A percentile compares a stretch with the other conserved stretches of the same genome.
Evolutionary conservation across 2,113 vertebrate genomes (phyloP).

Genomic region (Zapus hudsonius): DNA sequence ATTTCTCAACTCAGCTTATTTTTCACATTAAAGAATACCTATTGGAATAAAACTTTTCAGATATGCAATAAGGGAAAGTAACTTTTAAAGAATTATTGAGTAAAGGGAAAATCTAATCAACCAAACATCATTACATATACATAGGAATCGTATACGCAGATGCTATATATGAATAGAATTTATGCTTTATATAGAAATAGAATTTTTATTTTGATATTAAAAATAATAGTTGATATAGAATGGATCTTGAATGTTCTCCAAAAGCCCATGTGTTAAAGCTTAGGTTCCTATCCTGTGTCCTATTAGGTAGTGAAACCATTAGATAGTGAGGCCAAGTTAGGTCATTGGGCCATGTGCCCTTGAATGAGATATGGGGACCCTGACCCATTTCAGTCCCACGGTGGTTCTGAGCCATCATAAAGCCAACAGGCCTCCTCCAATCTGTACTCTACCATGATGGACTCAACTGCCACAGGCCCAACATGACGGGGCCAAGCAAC

Average conservation of each 20-base stretch:
- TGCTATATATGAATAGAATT: not conserved
- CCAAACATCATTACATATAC: not conserved
- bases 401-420: fast-evolving
- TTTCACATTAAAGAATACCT: conserved; percentile 50
- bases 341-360: too few species aligned
- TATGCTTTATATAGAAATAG: not conserved
- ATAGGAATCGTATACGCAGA: not conserved
- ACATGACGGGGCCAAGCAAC: not conserved
- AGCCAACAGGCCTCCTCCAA: not conserved
- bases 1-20: conserved; percentile 41
- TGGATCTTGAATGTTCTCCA: not conserved
- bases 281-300: not conserved
- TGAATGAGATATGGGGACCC: not conserved
- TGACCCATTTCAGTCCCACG: not conserved
- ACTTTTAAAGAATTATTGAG: not conserved
- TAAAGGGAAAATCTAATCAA: not conserved
- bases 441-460: not conserved
- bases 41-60: conserved; percentile 46
- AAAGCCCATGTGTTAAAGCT: not conserved
- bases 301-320: not conserved
- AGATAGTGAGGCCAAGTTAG: too few species aligned
- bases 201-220: too few species aligned
- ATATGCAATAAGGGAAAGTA: not conserved
- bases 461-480: not conserved
- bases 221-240: not conserved